Conservation (phyloP, 2,113 vertebrate genomes). For the Chiloscyllium plagiosum region DNA sequence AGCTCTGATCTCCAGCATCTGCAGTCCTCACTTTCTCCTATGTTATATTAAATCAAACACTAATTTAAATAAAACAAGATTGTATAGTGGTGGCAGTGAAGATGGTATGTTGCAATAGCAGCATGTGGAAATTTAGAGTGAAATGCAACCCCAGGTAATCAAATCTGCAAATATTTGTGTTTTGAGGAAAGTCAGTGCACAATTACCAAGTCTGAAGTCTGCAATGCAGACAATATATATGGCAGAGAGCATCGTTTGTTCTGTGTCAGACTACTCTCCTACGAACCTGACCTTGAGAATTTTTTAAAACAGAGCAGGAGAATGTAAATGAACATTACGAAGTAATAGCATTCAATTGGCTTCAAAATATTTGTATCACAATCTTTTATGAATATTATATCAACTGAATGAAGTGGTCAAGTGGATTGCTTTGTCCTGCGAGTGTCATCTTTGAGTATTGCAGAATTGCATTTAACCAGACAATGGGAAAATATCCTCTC, state of each 20-base stretch:
- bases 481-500: not conserved
- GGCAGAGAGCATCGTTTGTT: too few relatives aligned
- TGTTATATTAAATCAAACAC: not conserved
- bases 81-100: not conserved
- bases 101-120: not conserved
- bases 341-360: too few relatives aligned
- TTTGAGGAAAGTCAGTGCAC: not conserved
- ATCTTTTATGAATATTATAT: too few relatives aligned
- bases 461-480: not conserved
- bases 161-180: not conserved
- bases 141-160: not conserved
- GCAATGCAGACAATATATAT: not conserved
- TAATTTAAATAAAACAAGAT: not conserved
- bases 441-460: not conserved
- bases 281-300: too few relatives aligned
- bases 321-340: not conserved
- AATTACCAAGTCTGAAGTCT: not conserved
- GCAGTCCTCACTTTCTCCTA: too few relatives aligned
- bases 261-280: too few relatives aligned
- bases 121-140: not conserved
- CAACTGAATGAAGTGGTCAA: not conserved
- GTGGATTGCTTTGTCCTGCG: not conserved
- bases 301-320: too few relatives aligned
- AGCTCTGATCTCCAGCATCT: too few relatives aligned
- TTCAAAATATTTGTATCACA: too few relatives aligned